Percentiles rank a stretch among this genome's conserved stretches.
Conservation (phyloP, 1,140 invertebrate genomes). For the Drosophila burlai region DNA sequence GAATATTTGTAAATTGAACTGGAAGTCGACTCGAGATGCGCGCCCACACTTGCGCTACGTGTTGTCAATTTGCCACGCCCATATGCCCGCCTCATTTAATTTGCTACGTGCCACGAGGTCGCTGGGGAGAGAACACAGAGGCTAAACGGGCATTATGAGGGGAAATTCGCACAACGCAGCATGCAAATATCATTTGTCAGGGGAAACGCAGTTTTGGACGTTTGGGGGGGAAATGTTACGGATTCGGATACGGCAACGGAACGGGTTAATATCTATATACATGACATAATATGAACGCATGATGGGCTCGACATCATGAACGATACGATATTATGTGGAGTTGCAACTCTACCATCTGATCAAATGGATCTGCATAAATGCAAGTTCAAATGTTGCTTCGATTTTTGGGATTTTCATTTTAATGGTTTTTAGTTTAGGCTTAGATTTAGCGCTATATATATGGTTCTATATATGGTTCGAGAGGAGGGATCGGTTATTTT, state of each 20-base stretch:
- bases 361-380: slow-evolving; percentile 81
- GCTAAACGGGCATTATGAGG: slow-evolving; percentile 39
- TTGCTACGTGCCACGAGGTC: slow-evolving; percentile 59
- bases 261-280: slow-evolving; percentile 46
- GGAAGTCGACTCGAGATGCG: slow-evolving; percentile 44
- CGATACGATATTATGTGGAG: slow-evolving; percentile 85
- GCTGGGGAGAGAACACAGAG: not conserved
- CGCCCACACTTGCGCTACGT: slow-evolving; percentile 54
- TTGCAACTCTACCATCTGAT: slow-evolving; percentile 85
- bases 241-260: slow-evolving; percentile 33
- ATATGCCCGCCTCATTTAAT: slow-evolving; percentile 67
- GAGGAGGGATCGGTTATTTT: slow-evolving; percentile 36
- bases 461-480: slow-evolving; percentile 41
- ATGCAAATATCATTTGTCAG: slow-evolving; percentile 66
- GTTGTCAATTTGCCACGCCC: slow-evolving; percentile 70
- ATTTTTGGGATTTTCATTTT: slow-evolving; percentile 42
- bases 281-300: slow-evolving; percentile 82
- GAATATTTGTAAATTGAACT: slow-evolving; percentile 77
- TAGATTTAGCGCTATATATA: slow-evolving; percentile 58
- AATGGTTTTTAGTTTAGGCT: slow-evolving; percentile 56
- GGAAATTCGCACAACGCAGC: slow-evolving; percentile 53
- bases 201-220: not conserved
- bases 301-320: slow-evolving; percentile 72
- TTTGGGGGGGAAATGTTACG: slow-evolving; percentile 2
- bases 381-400: slow-evolving; percentile 81